Conservation (phyloP, 1,140 invertebrate species). For the Argopecten irradians region DNA sequence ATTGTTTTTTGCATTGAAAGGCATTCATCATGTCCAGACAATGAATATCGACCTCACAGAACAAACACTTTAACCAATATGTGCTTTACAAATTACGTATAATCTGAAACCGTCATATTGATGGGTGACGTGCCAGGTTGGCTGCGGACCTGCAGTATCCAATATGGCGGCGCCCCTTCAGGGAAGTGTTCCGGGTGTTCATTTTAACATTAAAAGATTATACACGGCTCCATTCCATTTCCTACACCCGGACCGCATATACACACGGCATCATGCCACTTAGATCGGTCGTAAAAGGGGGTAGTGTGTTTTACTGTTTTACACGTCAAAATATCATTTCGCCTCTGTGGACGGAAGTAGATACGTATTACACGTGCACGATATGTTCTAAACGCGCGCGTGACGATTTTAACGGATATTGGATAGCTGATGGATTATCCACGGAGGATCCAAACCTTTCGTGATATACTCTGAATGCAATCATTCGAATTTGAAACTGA, state of each 20-base stretch:
- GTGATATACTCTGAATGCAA: background rate
- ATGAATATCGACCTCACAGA: no score
- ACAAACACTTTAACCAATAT: background rate
- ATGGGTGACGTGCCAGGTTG: background rate
- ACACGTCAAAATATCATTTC: background rate
- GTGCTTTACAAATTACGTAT: background rate
- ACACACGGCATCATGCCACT: constrained; percentile 20
- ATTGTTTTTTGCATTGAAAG: no score
- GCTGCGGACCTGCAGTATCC: background rate
- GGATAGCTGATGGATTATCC: background rate
- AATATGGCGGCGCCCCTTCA: background rate
- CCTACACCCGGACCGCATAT: background rate
- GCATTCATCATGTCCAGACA: no score
- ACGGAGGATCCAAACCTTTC: background rate
- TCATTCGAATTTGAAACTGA: constrained; percentile 17
- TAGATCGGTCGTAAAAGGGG: background rate
- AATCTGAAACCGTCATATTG: background rate
- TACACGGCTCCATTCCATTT: background rate
- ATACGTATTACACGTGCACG: background rate
- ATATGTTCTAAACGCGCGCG: background rate
- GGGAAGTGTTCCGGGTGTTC: constrained; percentile 3
- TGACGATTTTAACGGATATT: background rate
- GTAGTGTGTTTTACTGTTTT: background rate
- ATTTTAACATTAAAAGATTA: constrained; percentile 12
- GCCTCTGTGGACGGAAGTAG: background rate